Conservation (phyloP, 2,797 vertebrate species). For the Xenopus petersii region DNA sequence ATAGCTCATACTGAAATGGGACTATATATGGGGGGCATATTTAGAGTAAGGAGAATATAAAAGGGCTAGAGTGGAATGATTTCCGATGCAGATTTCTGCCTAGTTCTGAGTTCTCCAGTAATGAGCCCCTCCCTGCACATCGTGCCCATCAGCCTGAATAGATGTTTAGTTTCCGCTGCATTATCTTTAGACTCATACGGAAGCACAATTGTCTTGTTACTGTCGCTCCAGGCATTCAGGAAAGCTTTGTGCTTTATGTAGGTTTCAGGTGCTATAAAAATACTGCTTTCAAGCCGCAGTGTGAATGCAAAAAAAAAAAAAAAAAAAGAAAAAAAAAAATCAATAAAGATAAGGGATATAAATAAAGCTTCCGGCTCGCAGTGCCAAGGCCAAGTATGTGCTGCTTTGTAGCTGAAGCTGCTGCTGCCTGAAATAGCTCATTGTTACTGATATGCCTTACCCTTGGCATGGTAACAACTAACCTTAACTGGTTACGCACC, state of each 20-base stretch:
- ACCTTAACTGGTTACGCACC: no score
- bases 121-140: background rate
- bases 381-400: background rate
- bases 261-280: background rate
- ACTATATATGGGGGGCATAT: no score
- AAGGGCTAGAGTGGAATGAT: no score
- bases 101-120: no score
- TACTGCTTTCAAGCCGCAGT: background rate
- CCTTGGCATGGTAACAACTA: background rate
- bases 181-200: background rate
- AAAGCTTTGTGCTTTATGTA: background rate
- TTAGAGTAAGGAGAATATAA: no score
- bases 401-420: background rate
- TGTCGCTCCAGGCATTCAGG: background rate
- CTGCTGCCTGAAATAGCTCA: background rate
- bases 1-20: no score
- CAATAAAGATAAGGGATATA: slow-evolving; percentile 7
- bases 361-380: slow-evolving; percentile 9
- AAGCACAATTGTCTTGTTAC: background rate
- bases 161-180: background rate
- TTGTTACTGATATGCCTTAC: background rate
- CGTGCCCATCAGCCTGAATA: background rate
- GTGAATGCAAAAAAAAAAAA: background rate
- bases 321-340: background rate
- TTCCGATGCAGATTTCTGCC: no score